phyloP scores from a whole-genome alignment of 2,888 invertebrate species.

The Machimus rusticus region DNA sequence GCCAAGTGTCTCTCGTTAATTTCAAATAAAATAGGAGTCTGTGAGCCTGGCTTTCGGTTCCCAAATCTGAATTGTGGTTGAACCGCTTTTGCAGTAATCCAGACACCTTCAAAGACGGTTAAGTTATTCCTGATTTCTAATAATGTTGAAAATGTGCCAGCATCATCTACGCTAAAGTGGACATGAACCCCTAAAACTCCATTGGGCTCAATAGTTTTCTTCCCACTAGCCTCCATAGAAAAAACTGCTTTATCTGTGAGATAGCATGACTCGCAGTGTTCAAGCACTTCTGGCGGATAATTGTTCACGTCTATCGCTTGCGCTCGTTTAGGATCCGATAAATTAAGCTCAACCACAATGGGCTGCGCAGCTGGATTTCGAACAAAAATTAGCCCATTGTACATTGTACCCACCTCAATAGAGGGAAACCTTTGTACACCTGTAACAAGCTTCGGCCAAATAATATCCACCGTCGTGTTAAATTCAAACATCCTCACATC shows the following conservation, averaged over 20 bases:
- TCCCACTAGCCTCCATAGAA: slow-evolving; percentile 53
- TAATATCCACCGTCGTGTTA: slow-evolving; percentile 58
- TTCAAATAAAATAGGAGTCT: slow-evolving; percentile 82
- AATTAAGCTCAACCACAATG: slow-evolving; percentile 56
- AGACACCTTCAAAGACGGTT: slow-evolving; percentile 86
- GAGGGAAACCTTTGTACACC: slow-evolving; percentile 56
- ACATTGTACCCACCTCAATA: slow-evolving; percentile 58
- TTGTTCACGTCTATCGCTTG: slow-evolving; percentile 54
- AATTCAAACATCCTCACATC: slow-evolving; percentile 58
- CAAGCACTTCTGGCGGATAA: slow-evolving; percentile 60
- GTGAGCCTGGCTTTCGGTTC: slow-evolving; percentile 82
- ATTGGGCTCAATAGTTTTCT: slow-evolving; percentile 54
- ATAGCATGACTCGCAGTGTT: slow-evolving; percentile 56
- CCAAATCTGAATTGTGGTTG: slow-evolving; percentile 87
- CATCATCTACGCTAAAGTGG: slow-evolving; percentile 55
- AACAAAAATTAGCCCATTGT: slow-evolving; percentile 56
- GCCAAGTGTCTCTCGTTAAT: slow-evolving; percentile 68
- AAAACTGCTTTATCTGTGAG: slow-evolving; percentile 59
- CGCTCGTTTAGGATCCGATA: slow-evolving; percentile 57
- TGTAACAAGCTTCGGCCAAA: slow-evolving; percentile 61
- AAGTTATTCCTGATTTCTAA: slow-evolving; percentile 82
- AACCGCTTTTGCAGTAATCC: slow-evolving; percentile 84
- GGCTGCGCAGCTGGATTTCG: slow-evolving; percentile 59
- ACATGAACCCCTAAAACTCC: slow-evolving; percentile 56
- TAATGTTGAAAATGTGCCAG: slow-evolving; percentile 59